Base-by-base conservation (phyloP, 2,797 vertebrate species). In the Oreochromis mossambicus region DNA sequence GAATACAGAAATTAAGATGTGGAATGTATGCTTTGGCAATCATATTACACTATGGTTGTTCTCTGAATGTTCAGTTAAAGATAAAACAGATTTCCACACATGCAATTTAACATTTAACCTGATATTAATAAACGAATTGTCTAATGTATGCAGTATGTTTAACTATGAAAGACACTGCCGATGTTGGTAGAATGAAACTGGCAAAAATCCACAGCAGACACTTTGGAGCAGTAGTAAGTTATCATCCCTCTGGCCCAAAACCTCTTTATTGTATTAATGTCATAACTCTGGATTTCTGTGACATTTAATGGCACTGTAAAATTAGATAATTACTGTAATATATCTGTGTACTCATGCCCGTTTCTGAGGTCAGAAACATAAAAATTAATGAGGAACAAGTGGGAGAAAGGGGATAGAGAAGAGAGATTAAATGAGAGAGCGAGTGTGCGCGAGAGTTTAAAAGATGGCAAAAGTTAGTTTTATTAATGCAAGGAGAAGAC, bases 281-380 rank as follows among this genome's bases (percentile, higher is more conserved):
- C 88, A 95, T 97, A 96, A 96, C 95, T 96, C 94, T 95, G 89
- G 79, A 84, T 93, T 92, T 92, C 92, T 86, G 80, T 94, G 96
- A 96, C 96, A 94, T 96, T 96, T 96, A 96, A 96, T 95, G 94
- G 90, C 92, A 93, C 94, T 92, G 96, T 96, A 96, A 97, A 96
- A 96, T 95, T 94, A 92, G 95, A 95, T 97, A 96, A 97, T 97
- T 97, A 96, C 95, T 90, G 94, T 96, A 95, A 96, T 96, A 96
- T 96, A 97, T 96, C 95, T 96, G 95, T 96, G 95, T 96, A 96
- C 95, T 96, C 95, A 95, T 95, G 94, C 87, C 90, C 89, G 83
- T 92, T 92, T 93, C 92, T 21, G 92, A 95, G 95, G 94, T 95
- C 94, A 94, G 94, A 95, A 92, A 94, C 95, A 97, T 97, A 96